phyloP scores from a whole-genome alignment of 2,797 vertebrate genomes.

The Syngnathus rostellatus region DNA sequence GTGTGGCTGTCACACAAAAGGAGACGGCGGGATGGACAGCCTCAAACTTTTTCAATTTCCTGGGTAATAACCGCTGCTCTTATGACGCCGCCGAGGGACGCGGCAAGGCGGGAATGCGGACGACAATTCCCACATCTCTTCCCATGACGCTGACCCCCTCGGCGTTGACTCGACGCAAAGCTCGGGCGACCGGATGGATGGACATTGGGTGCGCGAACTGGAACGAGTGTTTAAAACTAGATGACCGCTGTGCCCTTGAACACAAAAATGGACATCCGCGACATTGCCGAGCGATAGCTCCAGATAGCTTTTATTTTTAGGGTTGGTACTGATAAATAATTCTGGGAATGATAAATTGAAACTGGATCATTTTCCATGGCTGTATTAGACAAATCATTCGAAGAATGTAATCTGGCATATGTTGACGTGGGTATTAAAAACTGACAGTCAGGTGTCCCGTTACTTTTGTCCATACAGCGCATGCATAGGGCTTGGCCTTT shows the following conservation, averaged over 20 bases:
- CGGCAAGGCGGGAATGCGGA: constrained; percentile 40
- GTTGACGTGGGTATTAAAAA: neutral
- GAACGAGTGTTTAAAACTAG: neutral
- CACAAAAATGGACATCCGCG: no score
- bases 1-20: constrained; percentile 1
- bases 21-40: constrained; percentile 53
- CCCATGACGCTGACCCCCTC: constrained; percentile 57
- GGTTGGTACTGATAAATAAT: no score
- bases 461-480: neutral
- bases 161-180: constrained; percentile 17
- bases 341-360: no score
- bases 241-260: neutral
- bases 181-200: neutral
- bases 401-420: neutral
- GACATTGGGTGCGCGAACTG: neutral
- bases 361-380: neutral
- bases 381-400: neutral
- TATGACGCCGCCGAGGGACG: constrained; percentile 48
- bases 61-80: constrained; percentile 77
- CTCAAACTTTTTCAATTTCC: constrained; percentile 82
- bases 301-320: no score
- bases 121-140: constrained; percentile 54
- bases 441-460: neutral
- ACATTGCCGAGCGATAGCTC: no score
- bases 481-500: neutral